phyloP scores from a whole-genome alignment of 2,888 invertebrate genomes.

The Galeruca laticollis region DNA sequence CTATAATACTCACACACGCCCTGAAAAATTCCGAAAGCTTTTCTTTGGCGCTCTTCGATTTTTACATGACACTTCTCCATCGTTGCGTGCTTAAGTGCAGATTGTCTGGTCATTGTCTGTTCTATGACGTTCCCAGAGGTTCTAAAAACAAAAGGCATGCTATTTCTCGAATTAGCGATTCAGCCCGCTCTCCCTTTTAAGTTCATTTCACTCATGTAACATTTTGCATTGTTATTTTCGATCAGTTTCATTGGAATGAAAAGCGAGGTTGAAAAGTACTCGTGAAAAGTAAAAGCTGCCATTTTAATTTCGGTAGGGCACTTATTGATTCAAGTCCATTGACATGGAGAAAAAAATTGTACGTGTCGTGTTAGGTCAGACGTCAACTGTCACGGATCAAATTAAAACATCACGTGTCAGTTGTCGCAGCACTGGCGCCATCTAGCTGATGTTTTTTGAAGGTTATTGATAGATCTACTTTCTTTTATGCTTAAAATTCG shows the following conservation, averaged over 20 bases:
- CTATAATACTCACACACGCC: slow-evolving; percentile 17
- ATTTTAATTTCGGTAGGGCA: too few species aligned
- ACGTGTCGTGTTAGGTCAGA: too few species aligned
- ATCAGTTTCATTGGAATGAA: neutral
- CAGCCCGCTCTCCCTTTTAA: neutral
- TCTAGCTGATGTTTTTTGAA: too few species aligned
- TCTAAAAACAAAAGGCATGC: slow-evolving; percentile 47
- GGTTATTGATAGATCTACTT: too few species aligned
- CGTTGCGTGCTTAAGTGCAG: slow-evolving; percentile 45
- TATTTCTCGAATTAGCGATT: slow-evolving; percentile 25
- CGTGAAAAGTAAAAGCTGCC: too few species aligned
- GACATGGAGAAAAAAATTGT: too few species aligned
- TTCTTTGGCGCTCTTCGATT: slow-evolving; percentile 14
- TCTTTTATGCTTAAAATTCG: too few species aligned
- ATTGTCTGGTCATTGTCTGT: slow-evolving; percentile 36
- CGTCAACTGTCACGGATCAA: too few species aligned
- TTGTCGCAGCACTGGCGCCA: too few species aligned
- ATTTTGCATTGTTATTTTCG: neutral
- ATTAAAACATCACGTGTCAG: too few species aligned
- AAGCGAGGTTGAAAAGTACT: neutral
- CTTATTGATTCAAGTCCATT: too few species aligned
- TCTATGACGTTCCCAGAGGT: slow-evolving; percentile 28
- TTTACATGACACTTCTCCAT: slow-evolving; percentile 28
- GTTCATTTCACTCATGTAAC: neutral
- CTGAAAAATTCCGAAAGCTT: slow-evolving; percentile 19